Evolutionary conservation across 2,113 vertebrate genomes (phyloP).

Genomic region (Plectropomus leopardus): DNA sequence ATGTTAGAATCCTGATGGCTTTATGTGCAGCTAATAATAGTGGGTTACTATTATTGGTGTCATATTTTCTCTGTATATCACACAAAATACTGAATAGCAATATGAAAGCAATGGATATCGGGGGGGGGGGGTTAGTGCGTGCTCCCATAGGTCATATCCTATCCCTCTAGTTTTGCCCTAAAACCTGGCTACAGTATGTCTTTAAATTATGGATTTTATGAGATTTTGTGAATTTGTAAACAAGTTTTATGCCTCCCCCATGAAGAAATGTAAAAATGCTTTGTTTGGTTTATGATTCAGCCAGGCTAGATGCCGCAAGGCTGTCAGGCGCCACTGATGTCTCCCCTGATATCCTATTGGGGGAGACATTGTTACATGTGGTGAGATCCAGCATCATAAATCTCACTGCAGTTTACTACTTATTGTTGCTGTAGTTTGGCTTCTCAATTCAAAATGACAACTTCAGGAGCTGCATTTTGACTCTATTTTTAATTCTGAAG

Average conservation of each 20-base stretch:
- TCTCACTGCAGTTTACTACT: conserved; percentile 8
- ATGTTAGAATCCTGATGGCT: conserved; percentile 5
- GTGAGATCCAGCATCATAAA: conserved; percentile 34
- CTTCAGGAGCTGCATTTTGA: background rate
- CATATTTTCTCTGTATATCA: background rate
- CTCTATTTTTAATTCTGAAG: background rate
- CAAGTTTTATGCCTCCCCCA: conserved; percentile 5
- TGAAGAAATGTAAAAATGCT: conserved; percentile 14
- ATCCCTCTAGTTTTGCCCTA: background rate
- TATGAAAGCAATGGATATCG: conserved; percentile 6
- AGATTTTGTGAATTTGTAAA: conserved; percentile 32
- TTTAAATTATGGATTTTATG: conserved; percentile 6
- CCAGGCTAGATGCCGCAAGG: conserved; percentile 18
- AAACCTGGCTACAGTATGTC: background rate
- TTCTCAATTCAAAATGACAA: conserved; percentile 2
- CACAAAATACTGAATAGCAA: background rate
- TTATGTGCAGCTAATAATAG: background rate
- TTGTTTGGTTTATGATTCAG: conserved; percentile 24
- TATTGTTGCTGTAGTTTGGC: conserved; percentile 18
- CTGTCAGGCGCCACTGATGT: conserved; percentile 41
- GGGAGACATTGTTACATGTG: conserved; percentile 6
- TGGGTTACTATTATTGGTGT: background rate
- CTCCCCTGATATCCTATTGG: conserved; percentile 14
- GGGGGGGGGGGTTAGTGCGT: background rate
- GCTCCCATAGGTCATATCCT: background rate